Evolutionary conservation across 2,113 vertebrate species (phyloP).

Genomic region (Psittacula cyanocephala): DNA sequence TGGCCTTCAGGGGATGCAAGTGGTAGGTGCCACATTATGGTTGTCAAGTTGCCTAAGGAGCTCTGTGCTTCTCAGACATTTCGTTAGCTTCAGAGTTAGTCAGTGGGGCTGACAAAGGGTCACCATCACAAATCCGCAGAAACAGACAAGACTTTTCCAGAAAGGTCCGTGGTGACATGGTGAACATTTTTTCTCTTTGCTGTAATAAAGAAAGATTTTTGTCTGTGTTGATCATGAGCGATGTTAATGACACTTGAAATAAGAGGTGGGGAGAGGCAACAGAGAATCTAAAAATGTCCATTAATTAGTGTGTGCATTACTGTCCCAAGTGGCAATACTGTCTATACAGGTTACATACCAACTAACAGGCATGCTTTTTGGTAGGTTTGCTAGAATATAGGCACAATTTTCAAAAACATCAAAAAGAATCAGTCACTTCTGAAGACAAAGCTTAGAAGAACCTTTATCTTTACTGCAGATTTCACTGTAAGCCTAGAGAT

Average conservation of each 20-base stretch:
- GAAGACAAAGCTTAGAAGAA: neutral
- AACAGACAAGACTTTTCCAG: neutral
- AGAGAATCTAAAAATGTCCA: neutral
- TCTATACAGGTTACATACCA: neutral
- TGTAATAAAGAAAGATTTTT: neutral
- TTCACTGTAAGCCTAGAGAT: neutral
- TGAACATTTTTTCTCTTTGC: neutral
- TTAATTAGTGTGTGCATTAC: neutral
- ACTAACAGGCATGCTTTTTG: neutral
- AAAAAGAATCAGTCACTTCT: neutral
- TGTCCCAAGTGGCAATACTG: neutral
- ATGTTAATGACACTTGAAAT: neutral
- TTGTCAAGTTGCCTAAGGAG: neutral
- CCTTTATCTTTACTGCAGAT: neutral
- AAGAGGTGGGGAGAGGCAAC: neutral
- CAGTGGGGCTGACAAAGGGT: neutral
- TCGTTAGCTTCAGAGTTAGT: neutral
- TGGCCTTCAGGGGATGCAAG: neutral
- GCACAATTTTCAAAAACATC: neutral
- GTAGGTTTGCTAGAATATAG: neutral
- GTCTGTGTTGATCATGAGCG: neutral
- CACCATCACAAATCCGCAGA: neutral
- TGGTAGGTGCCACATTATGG: neutral
- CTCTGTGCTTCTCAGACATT: neutral
- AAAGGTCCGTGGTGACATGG: neutral